A percentile compares a stretch with the other conserved stretches of the same genome.
Conservation (phyloP, 2,888 invertebrate genomes). For the Pelosia muscerda region DNA sequence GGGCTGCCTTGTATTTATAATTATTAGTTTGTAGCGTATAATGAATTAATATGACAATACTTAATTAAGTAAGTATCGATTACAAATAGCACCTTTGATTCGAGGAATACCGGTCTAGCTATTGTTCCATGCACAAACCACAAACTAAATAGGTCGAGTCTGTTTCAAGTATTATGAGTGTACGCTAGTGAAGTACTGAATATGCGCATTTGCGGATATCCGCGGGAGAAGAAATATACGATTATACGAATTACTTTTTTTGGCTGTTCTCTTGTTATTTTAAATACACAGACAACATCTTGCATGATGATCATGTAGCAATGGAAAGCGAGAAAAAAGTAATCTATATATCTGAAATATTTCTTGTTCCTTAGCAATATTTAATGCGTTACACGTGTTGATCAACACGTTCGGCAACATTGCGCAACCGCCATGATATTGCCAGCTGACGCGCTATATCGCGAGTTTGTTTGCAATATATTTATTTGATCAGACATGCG, state of each 20-base stretch:
- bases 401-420: too few relatives aligned
- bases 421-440: too few relatives aligned
- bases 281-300: too few relatives aligned
- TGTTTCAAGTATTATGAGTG: not conserved
- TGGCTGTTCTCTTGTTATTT: too few relatives aligned
- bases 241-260: not conserved
- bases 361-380: too few relatives aligned
- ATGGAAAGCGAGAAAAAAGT: too few relatives aligned
- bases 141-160: not conserved
- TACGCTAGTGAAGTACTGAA: not conserved
- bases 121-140: not conserved
- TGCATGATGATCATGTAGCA: too few relatives aligned
- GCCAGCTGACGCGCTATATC: too few relatives aligned
- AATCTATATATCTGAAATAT: too few relatives aligned
- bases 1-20: not conserved
- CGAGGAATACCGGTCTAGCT: not conserved
- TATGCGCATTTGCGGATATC: not conserved
- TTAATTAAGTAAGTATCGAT: not conserved
- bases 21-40: not conserved
- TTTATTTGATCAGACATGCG: too few relatives aligned
- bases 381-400: too few relatives aligned
- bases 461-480: too few relatives aligned
- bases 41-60: not conserved
- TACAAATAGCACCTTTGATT: not conserved
- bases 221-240: not conserved